phyloP scores from a whole-genome alignment of 2,888 invertebrate genomes.

The Eilema sororculum region DNA sequence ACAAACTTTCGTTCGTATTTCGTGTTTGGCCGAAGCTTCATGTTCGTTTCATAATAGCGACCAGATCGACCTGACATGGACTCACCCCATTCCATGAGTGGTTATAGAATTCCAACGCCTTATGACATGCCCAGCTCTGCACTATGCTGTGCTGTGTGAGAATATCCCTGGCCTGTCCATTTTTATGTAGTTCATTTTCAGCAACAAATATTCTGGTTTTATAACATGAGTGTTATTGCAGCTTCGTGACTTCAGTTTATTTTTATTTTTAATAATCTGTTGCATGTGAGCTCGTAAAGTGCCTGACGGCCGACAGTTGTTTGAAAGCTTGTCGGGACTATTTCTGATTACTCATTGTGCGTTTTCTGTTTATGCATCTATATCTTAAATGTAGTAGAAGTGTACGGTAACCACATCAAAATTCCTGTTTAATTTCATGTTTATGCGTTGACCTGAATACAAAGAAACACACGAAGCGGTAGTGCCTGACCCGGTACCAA shows the following conservation, averaged over 20 bases:
- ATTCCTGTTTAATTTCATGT: not conserved
- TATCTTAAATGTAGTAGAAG: not conserved
- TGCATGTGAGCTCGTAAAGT: constrained; percentile 1
- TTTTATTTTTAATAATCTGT: constrained; percentile 1
- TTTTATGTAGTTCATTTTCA: not conserved
- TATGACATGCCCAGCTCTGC: no score
- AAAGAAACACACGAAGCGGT: not conserved
- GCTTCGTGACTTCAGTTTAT: not conserved
- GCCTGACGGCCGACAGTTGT: not conserved
- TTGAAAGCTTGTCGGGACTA: constrained; percentile 3
- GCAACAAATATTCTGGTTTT: not conserved
- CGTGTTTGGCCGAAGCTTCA: no score
- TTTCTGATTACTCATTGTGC: not conserved
- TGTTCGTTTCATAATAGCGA: not conserved
- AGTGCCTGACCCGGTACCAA: not conserved
- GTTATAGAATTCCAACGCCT: no score
- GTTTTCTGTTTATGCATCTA: not conserved
- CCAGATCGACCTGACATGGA: not conserved
- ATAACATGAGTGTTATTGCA: not conserved
- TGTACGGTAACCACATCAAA: not conserved
- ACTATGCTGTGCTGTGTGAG: no score
- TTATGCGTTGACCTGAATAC: constrained; percentile 2
- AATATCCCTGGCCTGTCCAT: no score
- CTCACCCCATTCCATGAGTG: not conserved
- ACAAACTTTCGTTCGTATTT: no score